Evolutionary conservation across 23 tunicate genomes (phyloP).

Genomic region (Diplosoma virens): DNA sequence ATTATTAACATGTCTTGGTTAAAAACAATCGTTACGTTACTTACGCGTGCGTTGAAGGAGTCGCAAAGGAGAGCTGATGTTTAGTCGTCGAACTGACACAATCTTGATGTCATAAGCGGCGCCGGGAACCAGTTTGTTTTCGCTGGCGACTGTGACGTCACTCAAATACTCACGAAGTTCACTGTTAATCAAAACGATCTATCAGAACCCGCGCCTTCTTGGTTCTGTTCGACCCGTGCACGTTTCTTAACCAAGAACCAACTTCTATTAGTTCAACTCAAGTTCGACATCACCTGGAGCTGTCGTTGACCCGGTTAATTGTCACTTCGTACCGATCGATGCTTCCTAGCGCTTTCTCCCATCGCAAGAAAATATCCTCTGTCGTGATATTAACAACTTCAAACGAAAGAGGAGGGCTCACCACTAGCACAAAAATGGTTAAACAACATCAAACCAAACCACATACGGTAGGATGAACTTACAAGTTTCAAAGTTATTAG

Average conservation of each 20-base stretch:
- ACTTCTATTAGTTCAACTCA: too few species aligned
- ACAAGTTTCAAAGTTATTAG: background rate
- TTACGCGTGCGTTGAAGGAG: background rate
- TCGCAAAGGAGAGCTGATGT: background rate
- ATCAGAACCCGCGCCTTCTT: too few species aligned
- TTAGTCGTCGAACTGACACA: background rate
- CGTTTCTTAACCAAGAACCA: background rate
- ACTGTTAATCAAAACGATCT: too few species aligned
- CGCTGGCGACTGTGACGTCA: too few species aligned
- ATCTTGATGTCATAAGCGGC: background rate
- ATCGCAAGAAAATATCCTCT: background rate
- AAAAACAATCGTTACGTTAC: too few species aligned
- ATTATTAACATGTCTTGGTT: too few species aligned
- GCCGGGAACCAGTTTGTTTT: too few species aligned
- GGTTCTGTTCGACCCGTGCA: too few species aligned
- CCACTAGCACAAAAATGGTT: background rate
- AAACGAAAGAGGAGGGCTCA: constrained; percentile 16
- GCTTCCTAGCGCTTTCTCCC: background rate
- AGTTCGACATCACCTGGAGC: background rate
- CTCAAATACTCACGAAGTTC: too few species aligned
- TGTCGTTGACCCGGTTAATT: background rate
- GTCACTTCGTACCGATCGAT: background rate
- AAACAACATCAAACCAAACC: background rate
- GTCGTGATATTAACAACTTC: background rate
- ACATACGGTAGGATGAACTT: background rate